A percentile compares a stretch with the other conserved stretches of the same genome.
phyloP scores from a whole-genome alignment of 2,113 vertebrate species.

The Gobiocypris rarus region DNA sequence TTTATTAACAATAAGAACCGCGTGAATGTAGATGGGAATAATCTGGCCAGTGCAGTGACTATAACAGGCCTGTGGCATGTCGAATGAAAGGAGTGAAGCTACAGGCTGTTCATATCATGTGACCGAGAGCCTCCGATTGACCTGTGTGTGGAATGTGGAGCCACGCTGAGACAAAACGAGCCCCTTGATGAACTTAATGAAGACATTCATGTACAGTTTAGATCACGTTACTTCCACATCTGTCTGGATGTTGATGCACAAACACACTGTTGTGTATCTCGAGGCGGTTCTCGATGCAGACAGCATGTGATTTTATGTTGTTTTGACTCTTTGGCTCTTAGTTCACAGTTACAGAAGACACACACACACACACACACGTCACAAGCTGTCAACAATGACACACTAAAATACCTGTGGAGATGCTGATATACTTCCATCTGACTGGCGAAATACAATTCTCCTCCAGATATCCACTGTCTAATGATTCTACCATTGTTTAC shows the following conservation, averaged over 20 bases:
- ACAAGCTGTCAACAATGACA: no score
- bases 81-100: background rate
- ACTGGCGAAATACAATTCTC: no score
- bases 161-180: background rate
- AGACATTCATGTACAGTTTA: background rate
- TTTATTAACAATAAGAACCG: background rate
- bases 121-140: background rate
- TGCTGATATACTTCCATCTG: no score
- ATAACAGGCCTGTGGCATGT: background rate
- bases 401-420: no score
- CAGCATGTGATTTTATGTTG: no score
- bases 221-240: background rate
- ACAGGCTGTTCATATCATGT: background rate
- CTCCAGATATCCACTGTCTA: no score
- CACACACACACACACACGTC: no score
- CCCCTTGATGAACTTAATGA: background rate
- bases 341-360: no score
- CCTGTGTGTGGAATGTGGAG: slow-evolving; percentile 42
- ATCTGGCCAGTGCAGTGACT: background rate
- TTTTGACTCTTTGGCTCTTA: no score
- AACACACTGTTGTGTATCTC: background rate
- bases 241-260: background rate
- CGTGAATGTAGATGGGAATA: no score
- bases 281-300: background rate
- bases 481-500: no score